Percentiles rank a stretch among this genome's conserved stretches.
phyloP scores from a whole-genome alignment of 2,888 invertebrate species.

The Strigamia transsilvanica region DNA sequence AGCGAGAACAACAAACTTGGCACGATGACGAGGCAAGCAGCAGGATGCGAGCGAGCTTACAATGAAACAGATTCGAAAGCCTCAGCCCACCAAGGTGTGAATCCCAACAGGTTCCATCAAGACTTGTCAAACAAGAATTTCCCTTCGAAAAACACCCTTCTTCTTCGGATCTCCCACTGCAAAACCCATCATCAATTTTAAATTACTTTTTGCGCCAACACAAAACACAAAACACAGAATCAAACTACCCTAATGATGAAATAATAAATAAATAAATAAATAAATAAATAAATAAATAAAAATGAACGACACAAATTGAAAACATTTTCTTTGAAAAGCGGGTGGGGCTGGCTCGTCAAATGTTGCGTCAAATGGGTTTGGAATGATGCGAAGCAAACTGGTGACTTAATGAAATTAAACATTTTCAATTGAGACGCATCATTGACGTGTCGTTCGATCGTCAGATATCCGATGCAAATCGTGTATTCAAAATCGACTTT shows the following conservation, averaged over 20 bases:
- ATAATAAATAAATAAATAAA: too few species aligned
- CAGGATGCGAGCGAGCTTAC: not conserved
- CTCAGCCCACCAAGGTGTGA: conserved; percentile 35
- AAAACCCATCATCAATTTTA: conserved; percentile 32
- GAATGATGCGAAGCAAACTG: too few species aligned
- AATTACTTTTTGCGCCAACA: not conserved
- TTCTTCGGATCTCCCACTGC: not conserved
- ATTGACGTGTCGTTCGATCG: too few species aligned
- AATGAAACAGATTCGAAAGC: conserved; percentile 30
- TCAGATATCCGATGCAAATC: too few species aligned
- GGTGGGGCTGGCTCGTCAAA: too few species aligned
- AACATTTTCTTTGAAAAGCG: too few species aligned
- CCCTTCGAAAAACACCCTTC: conserved; percentile 10
- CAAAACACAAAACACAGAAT: not conserved
- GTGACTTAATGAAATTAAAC: too few species aligned
- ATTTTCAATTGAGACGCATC: too few species aligned
- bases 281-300: too few species aligned
- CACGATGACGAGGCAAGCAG: conserved; percentile 34
- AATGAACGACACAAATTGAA: too few species aligned
- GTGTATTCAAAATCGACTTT: too few species aligned
- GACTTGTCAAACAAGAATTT: conserved; percentile 38
- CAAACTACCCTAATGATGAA: not conserved
- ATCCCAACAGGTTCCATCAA: conserved; percentile 38
- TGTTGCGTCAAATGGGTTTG: too few species aligned
- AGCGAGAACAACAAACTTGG: conserved; percentile 12